phyloP scores from a whole-genome alignment of 1,140 invertebrate species.

The Bombus superbus region DNA sequence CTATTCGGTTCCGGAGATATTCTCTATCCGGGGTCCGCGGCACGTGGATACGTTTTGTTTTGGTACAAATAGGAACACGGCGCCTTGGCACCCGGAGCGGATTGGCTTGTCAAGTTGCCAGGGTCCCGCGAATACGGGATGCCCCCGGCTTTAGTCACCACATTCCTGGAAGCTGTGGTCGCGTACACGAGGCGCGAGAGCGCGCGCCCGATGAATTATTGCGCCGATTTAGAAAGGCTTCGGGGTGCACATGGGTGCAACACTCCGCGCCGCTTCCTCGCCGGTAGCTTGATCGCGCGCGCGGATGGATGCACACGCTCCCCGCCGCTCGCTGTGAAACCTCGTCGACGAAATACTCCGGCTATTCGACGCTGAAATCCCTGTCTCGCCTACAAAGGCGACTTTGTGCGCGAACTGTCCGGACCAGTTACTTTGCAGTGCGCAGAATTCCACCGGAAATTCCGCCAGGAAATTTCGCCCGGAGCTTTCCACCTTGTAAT shows the following conservation, averaged over 20 bases:
- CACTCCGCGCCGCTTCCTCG: constrained; percentile 38
- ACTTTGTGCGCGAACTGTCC: constrained; percentile 23
- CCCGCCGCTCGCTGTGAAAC: not conserved
- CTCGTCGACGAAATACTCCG: not conserved
- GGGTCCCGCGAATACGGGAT: constrained; percentile 70
- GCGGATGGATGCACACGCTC: constrained; percentile 7
- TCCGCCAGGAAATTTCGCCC: constrained; percentile 18
- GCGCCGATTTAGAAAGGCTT: constrained; percentile 73
- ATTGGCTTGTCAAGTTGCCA: constrained; percentile 80
- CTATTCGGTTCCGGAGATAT: constrained; percentile 25
- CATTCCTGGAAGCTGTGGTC: constrained; percentile 74
- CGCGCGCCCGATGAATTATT: constrained; percentile 74
- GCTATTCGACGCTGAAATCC: constrained; percentile 17
- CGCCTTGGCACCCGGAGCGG: constrained; percentile 75
- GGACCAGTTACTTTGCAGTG: constrained; percentile 23
- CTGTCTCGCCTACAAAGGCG: constrained; percentile 28
- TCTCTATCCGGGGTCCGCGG: constrained; percentile 40
- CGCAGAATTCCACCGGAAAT: constrained; percentile 32
- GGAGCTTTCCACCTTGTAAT: not conserved
- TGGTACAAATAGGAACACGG: constrained; percentile 80
- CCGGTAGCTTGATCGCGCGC: not conserved
- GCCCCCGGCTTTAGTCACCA: constrained; percentile 74
- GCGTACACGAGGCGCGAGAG: constrained; percentile 49
- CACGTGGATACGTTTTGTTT: constrained; percentile 78
- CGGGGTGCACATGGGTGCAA: too few relatives aligned